Conservation (phyloP, 2,888 invertebrate species). For the Villa cingulata region DNA sequence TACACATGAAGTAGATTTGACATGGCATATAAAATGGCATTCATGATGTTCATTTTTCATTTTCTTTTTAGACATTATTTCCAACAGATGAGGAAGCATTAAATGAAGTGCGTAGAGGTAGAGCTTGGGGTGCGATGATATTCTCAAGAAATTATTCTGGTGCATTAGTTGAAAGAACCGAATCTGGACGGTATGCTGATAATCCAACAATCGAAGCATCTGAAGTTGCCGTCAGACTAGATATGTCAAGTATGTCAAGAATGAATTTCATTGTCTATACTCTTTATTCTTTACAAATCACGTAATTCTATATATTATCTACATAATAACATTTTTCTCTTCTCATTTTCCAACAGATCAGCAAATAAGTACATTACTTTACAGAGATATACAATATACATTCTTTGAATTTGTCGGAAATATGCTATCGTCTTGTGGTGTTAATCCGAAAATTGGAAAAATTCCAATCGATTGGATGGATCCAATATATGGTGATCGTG, state of each 20-base stretch:
- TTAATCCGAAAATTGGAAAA: slow-evolving; percentile 44
- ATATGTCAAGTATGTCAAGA: slow-evolving; percentile 62
- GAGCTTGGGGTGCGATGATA: slow-evolving; percentile 61
- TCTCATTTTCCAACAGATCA: slow-evolving; percentile 50
- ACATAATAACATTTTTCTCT: neutral
- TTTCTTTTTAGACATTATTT: slow-evolving; percentile 39
- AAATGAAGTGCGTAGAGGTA: slow-evolving; percentile 51
- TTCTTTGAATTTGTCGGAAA: slow-evolving; percentile 58
- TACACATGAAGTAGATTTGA: too few species aligned
- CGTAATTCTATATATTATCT: neutral
- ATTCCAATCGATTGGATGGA: slow-evolving; percentile 45
- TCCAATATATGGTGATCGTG: slow-evolving; percentile 60
- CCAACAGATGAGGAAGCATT: slow-evolving; percentile 47
- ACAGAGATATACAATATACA: slow-evolving; percentile 56
- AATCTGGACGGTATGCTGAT: slow-evolving; percentile 44
- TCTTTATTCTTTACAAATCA: neutral
- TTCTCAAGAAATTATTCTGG: slow-evolving; percentile 65
- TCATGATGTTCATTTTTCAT: too few species aligned
- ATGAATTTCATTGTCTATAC: neutral
- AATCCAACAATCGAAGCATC: slow-evolving; percentile 47
- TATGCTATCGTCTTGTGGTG: slow-evolving; percentile 47
- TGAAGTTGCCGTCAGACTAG: slow-evolving; percentile 58
- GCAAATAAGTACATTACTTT: slow-evolving; percentile 70
- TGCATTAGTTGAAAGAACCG: slow-evolving; percentile 48
- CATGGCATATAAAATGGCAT: too few species aligned